Evolutionary conservation across 2,888 invertebrate species (phyloP), one percentile per base, ranked within the genome.

Genomic region (Rhogogaster chlorosoma): DNA sequence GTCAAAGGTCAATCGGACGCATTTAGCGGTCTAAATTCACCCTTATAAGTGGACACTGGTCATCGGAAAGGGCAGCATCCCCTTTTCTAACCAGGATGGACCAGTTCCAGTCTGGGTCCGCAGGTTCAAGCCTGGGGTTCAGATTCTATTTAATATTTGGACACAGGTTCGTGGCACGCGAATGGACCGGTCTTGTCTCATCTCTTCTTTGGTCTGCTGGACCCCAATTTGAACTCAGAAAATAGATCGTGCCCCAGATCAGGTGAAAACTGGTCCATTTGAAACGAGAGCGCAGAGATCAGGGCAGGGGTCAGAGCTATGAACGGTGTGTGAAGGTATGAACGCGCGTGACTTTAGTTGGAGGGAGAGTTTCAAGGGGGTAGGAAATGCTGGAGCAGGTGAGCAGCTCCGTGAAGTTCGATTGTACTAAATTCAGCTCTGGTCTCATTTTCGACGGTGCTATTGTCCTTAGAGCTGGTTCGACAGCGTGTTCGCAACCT

Each of bases 201-300:
- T 77, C 77, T 32, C 49, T 26, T 77, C 77, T 77, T n/a, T 49
- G 15, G 53, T 61, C 36, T 29, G 15, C 73, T 61, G 57, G 84
- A 53, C 71, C 84, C 84, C 75, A 57, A 73, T 71, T 73, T 57
- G 57, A 70, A 84, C 85, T 83, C 85, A 86, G 87, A 89, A 92
- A 90, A 89, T 89, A 87, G 89, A 89, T 89, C 90, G 88, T 84
- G 92, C 87, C 91, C 89, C 84, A 90, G 87, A 92, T 93, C 93
- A 93, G 93, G 93, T 93, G 93, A 87, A 91, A 93, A 93, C 93
- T 93, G 92, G 93, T 93, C 92, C 93, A 93, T 88, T 82, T 84
- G 85, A 38, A 85, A 83, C 78, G 85, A 49, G 84, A 84, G 36
- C 67, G 57, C 80, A 73, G 73, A 86, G 89, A 87, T 90, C 89